Conservation (phyloP, 1,140 invertebrate genomes). For the Plutomurus gul region DNA sequence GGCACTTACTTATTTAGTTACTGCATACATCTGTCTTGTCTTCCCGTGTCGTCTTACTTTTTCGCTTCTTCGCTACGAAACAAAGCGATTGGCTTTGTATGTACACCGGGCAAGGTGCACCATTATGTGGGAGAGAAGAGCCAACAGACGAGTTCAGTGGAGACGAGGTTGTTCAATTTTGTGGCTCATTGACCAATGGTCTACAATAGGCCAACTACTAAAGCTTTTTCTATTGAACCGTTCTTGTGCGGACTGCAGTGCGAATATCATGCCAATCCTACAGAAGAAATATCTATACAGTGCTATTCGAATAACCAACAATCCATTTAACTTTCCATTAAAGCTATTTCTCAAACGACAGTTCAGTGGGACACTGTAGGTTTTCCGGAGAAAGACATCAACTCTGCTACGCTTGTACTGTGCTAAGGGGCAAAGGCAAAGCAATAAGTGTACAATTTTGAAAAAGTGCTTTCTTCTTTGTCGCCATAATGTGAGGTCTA, state of each 20-base stretch:
- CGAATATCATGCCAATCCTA: neutral
- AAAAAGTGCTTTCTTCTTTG: conserved; percentile 5
- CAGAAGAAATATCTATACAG: neutral
- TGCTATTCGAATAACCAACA: conserved; percentile 20
- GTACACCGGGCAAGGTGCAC: too few relatives aligned
- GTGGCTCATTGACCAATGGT: conserved; percentile 37
- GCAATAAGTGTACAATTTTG: conserved; percentile 16
- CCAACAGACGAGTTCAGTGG: neutral
- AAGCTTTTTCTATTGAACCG: neutral
- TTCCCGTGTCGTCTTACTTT: neutral
- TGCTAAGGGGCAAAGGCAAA: neutral
- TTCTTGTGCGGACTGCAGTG: neutral
- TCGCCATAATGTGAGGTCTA: conserved; percentile 15
- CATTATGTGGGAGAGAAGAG: conserved; percentile 7
- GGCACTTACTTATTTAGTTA: conserved; percentile 4
- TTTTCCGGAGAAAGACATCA: conserved; percentile 9
- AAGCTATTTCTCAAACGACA: neutral
- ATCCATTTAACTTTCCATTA: conserved; percentile 6
- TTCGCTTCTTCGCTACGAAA: neutral
- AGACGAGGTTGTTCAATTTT: conserved; percentile 42
- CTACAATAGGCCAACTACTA: conserved; percentile 19
- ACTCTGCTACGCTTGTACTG: too few relatives aligned
- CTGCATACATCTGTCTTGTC: neutral
- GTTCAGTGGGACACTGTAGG: too few relatives aligned
- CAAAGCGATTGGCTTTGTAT: too few relatives aligned